Base-by-base conservation (phyloP, 2,888 invertebrate species). In the Synergus itoensis region DNA sequence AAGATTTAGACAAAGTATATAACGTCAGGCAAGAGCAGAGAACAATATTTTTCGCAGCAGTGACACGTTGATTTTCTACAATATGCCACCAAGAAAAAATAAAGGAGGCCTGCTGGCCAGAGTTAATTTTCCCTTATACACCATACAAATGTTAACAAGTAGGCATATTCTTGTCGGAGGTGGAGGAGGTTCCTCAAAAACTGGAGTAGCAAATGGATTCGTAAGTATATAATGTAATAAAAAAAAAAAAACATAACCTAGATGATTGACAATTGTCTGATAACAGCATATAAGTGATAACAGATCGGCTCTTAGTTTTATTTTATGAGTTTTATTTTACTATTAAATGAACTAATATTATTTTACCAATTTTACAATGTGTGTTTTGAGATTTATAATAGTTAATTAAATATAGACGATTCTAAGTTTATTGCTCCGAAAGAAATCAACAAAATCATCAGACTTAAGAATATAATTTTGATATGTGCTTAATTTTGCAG, bases 121-220 rank as follows among this genome's bases (percentile, higher is more conserved):
- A 89, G 97, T 98, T 73, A 98, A 98, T 94, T 98, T 98, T 93
- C 99, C 99, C 7, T 94, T 98, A 81, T 99, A 98, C 92, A 96
- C 97, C 3, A 94, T 99, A 48, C 96, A 97, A 93, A 96, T 97
- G 94, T 93, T 99, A 81, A 97, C 97, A 45, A 97, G 97, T 92
- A 95, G 98, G 86, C 98, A 99, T 93, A 96, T 99, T 88, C 93
- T 99, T 82, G 98, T 99, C 73, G 99, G 98, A 83, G 99, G 99
- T 78, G 99, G 99, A 78, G 99, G 99, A 81, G 99, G 99, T 79
- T 96, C 98, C 57, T 96, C 99, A 18, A 99, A 98, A 92, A 99
- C 99, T 67, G 99, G 99, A 78, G 97, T 99, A 79, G 96, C 97
- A 57, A 99, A 99, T 94, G 98, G 98, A 92, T 98, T 99, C 93